Conservation (phyloP, 2,113 vertebrate species). For the Alaudala cheleensis region DNA sequence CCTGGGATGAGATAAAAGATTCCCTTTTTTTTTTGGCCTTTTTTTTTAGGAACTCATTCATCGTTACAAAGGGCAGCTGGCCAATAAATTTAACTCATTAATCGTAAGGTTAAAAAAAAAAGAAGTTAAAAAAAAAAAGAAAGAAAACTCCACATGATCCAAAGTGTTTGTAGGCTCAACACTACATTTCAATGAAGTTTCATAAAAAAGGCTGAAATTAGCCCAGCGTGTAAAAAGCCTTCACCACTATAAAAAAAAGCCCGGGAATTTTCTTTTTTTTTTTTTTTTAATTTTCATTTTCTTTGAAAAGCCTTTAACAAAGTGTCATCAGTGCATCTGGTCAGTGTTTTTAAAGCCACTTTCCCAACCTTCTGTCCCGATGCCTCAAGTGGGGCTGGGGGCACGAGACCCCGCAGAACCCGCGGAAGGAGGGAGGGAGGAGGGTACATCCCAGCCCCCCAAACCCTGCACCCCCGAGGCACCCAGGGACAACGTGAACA, state of each 20-base stretch:
- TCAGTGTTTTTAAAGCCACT: neutral
- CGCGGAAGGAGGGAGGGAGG: neutral
- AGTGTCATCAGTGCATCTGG: neutral
- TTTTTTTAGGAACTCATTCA: conserved; percentile 41
- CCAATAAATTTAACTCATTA: conserved; percentile 57
- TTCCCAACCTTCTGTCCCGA: neutral
- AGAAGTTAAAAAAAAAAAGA: no score
- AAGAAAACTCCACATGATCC: neutral
- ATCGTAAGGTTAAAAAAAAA: neutral
- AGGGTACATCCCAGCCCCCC: neutral
- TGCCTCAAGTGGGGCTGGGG: neutral
- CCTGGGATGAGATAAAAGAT: conserved; percentile 47
- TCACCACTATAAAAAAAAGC: neutral
- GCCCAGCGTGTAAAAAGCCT: neutral
- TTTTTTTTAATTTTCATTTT: neutral
- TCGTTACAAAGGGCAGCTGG: conserved; percentile 43
- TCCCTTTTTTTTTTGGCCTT: neutral
- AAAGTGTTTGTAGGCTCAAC: neutral
- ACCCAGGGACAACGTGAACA: neutral
- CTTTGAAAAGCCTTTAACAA: neutral
- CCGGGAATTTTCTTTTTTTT: neutral
- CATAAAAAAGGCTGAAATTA: neutral
- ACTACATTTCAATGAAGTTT: conserved; percentile 14
- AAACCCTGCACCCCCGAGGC: neutral
- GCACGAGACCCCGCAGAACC: neutral